phyloP scores from a whole-genome alignment of 1,140 invertebrate species.

The Sycophila sp. region DNA sequence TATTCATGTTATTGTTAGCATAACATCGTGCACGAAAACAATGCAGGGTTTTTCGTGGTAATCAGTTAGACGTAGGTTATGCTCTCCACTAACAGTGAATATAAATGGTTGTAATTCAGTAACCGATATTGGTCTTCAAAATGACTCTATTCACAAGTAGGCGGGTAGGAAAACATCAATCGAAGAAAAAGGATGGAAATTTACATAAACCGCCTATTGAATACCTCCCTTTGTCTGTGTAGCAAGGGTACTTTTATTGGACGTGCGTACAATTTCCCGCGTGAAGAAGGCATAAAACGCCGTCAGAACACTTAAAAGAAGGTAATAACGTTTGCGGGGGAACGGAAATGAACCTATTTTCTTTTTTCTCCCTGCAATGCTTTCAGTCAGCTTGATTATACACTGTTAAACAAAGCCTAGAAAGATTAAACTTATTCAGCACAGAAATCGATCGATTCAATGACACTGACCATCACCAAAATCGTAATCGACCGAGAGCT shows the following conservation, averaged over 20 bases:
- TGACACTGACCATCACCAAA: too few species aligned
- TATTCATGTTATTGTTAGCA: too few species aligned
- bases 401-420: too few species aligned
- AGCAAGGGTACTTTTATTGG: constrained; percentile 56
- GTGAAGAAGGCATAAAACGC: constrained; percentile 32
- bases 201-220: constrained; percentile 61
- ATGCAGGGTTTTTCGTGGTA: too few species aligned
- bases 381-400: too few species aligned
- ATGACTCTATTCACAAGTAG: background rate
- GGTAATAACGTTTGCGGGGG: constrained; percentile 57
- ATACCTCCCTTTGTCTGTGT: constrained; percentile 30
- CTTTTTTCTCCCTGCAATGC: background rate
- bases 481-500: too few species aligned
- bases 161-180: background rate
- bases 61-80: too few species aligned
- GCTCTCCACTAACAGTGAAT: too few species aligned
- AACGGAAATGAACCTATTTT: constrained; percentile 3
- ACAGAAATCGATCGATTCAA: too few species aligned
- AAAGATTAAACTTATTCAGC: too few species aligned
- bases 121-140: background rate
- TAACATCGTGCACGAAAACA: too few species aligned
- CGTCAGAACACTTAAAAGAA: constrained; percentile 56
- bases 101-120: background rate
- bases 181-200: constrained; percentile 50
- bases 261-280: constrained; percentile 51